Base-by-base conservation (phyloP, 2,797 vertebrate genomes). In the Rhynchonycteris naso region DNA sequence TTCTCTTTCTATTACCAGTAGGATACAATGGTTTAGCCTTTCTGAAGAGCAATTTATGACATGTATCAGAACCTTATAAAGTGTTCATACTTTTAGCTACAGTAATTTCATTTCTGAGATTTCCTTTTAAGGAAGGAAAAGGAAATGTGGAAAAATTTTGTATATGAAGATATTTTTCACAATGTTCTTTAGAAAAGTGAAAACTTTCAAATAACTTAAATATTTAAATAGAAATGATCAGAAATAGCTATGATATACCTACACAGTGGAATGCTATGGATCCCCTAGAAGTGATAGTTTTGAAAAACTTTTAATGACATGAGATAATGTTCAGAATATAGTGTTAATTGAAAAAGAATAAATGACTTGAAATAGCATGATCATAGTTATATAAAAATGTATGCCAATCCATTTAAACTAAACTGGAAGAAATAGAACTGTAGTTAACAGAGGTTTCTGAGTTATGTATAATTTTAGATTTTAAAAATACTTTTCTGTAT, bases 31-130 rank as follows among this genome's bases (percentile, higher is more conserved):
- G 10, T 19, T 86, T 76, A 66, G 21, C 2, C 24, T 95, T 92
- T 95, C 78, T 82, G 82, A 72, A 94, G 30, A 93, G 56, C 21
- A 75, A 47, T 61, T 56, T 83, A 38, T n/a, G 74, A 12, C 30
- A 33, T 43, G 7, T 43, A 58, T 26, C 52, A 81, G 74, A 82
- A 9, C 3, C 56, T 76, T 88, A 90, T 68, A 30, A 88, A 43
- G 0, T 85, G 80, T 76, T 94, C 9, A 86, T 47, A 47, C 21
- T 28, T 61, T 79, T 90, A 50, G 66, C 47, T 59, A 18, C 16
- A 69, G 11, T 54, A 71, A 87, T 90, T 91, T 89, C 28, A 83
- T 91, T 91, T 90, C 71, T 76, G 52, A 84, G 33, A 56, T 76
- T 91, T 88, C 9, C 54, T 95, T 83, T 54, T 82, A 86, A 92